Conservation (phyloP, 2,113 vertebrate species). For the Oceanodroma tethys region DNA sequence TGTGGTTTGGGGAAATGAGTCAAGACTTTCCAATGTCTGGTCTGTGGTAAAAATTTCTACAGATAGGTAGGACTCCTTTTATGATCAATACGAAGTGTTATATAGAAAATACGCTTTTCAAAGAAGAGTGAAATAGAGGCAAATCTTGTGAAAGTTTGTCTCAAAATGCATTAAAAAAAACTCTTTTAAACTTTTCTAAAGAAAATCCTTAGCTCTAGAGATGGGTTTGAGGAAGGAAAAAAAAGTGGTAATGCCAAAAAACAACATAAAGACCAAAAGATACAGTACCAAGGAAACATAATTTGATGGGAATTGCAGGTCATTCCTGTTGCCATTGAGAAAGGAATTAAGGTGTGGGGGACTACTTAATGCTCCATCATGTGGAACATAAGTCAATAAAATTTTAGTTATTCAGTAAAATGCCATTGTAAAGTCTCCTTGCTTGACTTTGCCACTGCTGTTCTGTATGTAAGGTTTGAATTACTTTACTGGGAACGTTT, state of each 20-base stretch:
- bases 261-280: neutral
- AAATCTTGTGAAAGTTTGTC: neutral
- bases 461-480: neutral
- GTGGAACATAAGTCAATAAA: conserved; percentile 43
- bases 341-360: conserved; percentile 11
- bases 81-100: neutral
- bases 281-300: neutral
- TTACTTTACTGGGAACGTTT: neutral
- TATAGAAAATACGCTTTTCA: neutral
- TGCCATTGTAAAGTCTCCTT: conserved; percentile 1
- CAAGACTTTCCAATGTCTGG: neutral
- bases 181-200: neutral
- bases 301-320: conserved; percentile 46
- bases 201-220: neutral
- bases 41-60: neutral
- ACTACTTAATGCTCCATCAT: neutral
- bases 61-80: neutral
- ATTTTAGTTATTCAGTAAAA: conserved; percentile 45
- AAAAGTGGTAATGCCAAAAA: neutral
- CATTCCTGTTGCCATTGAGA: neutral
- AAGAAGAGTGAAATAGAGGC: neutral
- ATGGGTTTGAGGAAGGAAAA: neutral
- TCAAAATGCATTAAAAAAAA: neutral
- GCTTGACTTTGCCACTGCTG: conserved; percentile 35
- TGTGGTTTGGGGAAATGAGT: neutral